phyloP scores from a whole-genome alignment of 2,888 invertebrate genomes.

The Chymomyza fuscimana region DNA sequence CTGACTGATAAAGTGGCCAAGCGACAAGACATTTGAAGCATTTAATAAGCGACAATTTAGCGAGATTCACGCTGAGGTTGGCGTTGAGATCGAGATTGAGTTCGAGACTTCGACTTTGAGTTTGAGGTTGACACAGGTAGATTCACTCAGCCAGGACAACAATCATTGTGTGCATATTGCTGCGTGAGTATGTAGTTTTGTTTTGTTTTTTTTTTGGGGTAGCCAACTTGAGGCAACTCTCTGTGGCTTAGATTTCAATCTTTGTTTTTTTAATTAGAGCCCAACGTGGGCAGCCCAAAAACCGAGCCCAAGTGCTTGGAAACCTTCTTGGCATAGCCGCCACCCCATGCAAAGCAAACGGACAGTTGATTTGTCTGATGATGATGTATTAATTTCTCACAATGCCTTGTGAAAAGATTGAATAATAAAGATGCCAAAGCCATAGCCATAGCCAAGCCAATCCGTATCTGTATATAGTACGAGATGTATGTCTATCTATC shows the following conservation, averaged over 20 bases:
- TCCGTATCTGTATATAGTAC: not conserved
- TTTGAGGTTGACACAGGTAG: constrained; percentile 23
- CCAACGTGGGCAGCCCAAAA: constrained; percentile 24
- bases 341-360: constrained; percentile 27
- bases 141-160: constrained; percentile 42
- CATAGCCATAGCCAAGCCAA: constrained; percentile 13
- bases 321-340: not conserved
- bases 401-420: constrained; percentile 58
- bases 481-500: not conserved
- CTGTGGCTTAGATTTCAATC: constrained; percentile 17
- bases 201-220: not conserved
- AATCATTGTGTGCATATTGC: not conserved
- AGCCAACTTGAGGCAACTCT: not conserved
- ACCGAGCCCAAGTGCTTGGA: not conserved
- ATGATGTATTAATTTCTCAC: constrained; percentile 68
- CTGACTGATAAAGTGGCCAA: constrained; percentile 40
- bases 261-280: constrained; percentile 45
- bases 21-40: constrained; percentile 15
- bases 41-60: constrained; percentile 74
- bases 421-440: constrained; percentile 49
- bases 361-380: constrained; percentile 54
- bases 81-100: constrained; percentile 26
- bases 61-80: constrained; percentile 60
- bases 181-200: not conserved
- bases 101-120: not conserved